A percentile compares a stretch with the other conserved stretches of the same genome.
These are phyloP conservation scores for Netelia virgata DNA, from an alignment of 2,888 invertebrate species.

Conservation along the genomic window DNA sequence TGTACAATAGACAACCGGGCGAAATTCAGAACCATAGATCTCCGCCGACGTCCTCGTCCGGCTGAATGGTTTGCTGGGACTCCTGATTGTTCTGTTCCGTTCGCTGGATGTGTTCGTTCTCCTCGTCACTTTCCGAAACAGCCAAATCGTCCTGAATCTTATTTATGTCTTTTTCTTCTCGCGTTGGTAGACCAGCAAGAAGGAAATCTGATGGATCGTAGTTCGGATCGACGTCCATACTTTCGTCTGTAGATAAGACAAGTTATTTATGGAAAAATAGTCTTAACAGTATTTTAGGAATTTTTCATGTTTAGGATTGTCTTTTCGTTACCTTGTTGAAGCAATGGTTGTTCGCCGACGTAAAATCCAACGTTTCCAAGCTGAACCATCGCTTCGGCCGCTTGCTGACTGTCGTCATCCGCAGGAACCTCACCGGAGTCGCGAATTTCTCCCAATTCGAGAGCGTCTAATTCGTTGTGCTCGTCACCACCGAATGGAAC, in stretches of 20 bases:
- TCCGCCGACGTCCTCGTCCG: conserved; percentile 86
- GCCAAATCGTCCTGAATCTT: conserved; percentile 91
- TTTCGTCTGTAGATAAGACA: conserved; percentile 86
- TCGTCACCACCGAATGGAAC: conserved; percentile 87
- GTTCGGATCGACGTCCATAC: conserved; percentile 92
- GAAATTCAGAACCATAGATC: conserved; percentile 87
- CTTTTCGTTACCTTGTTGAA: conserved; percentile 80
- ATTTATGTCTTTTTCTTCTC: conserved; percentile 84
- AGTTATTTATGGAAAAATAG: conserved; percentile 16
- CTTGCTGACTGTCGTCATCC: conserved; percentile 89
- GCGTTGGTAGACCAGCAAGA: conserved; percentile 86
- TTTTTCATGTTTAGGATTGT: neutral
- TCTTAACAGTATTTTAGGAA: neutral
- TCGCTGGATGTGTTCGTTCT: conserved; percentile 80
- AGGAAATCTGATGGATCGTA: conserved; percentile 96
- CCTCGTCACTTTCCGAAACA: conserved; percentile 92
- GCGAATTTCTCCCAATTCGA: conserved; percentile 81
- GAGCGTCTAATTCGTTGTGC: conserved; percentile 78
- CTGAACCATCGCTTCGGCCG: conserved; percentile 92
- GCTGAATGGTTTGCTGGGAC: conserved; percentile 76
- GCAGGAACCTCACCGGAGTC: conserved; percentile 81
- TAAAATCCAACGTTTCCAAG: conserved; percentile 89
- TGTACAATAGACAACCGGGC: conserved; percentile 44
- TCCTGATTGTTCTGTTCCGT: conserved; percentile 73
- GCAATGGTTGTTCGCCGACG: conserved; percentile 84